phyloP scores from a whole-genome alignment of 2,797 vertebrate species.

The Pseudomugil gertrudae region DNA sequence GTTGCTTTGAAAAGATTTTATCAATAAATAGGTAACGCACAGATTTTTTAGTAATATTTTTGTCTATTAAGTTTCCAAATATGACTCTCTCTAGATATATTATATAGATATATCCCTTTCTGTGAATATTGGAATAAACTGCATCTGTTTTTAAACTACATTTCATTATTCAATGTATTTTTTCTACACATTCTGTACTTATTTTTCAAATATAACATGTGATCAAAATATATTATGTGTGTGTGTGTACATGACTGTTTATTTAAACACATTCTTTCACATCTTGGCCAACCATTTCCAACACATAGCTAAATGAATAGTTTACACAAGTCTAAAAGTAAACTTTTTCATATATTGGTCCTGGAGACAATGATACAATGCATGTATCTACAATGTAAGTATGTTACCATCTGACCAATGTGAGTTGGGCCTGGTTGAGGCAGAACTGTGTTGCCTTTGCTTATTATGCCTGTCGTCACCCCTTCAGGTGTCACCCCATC shows the following conservation, averaged over 20 bases:
- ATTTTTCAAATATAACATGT: background rate
- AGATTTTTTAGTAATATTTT: background rate
- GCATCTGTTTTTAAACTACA: background rate
- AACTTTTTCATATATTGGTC: background rate
- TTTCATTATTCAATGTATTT: background rate
- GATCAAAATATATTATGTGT: background rate
- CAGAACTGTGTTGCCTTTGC: constrained; percentile 21
- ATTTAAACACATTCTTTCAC: too few relatives aligned
- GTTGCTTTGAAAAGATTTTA: background rate
- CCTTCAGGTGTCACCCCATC: constrained; percentile 66
- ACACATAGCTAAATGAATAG: too few relatives aligned
- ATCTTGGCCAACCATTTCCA: background rate
- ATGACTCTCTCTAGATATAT: too few relatives aligned
- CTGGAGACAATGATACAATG: background rate
- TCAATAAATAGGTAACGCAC: background rate
- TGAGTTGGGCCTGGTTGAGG: constrained; percentile 46
- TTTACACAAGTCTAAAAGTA: background rate
- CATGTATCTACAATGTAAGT: background rate
- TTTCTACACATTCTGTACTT: too few relatives aligned
- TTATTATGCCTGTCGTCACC: constrained; percentile 29
- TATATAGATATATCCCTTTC: too few relatives aligned
- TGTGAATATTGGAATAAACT: too few relatives aligned
- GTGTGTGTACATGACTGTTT: too few relatives aligned
- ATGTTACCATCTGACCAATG: constrained; percentile 25
- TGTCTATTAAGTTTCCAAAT: background rate